phyloP scores from a whole-genome alignment of 2,113 vertebrate genomes.

The Nycticebus coucang region DNA sequence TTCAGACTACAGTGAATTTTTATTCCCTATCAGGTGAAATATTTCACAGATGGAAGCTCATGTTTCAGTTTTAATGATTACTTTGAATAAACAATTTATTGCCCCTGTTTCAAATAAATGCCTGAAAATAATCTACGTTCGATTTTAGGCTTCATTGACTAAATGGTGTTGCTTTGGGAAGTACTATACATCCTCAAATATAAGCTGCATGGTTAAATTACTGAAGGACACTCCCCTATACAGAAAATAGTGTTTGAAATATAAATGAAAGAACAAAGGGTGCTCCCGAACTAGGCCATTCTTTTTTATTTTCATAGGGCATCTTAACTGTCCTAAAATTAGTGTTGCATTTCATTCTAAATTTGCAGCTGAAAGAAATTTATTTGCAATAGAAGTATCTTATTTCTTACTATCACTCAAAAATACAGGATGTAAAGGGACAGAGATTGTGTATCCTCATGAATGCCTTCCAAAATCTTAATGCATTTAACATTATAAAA shows the following conservation, averaged over 20 bases:
- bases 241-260: constrained; percentile 25
- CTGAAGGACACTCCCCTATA: constrained; percentile 37
- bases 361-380: constrained; percentile 57
- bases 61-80: constrained; percentile 67
- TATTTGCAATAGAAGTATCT: constrained; percentile 59
- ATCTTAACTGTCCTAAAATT: constrained; percentile 37
- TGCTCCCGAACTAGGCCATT: constrained; percentile 29
- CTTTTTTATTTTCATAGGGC: constrained; percentile 35
- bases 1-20: constrained; percentile 58
- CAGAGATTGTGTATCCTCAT: constrained; percentile 51
- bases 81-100: constrained; percentile 69
- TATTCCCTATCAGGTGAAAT: constrained; percentile 64
- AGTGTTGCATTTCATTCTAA: constrained; percentile 52
- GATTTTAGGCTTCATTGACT: constrained; percentile 56
- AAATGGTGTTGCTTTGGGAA: constrained; percentile 44
- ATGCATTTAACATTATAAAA: constrained; percentile 65
- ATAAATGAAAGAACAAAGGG: constrained; percentile 37
- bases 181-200: background rate
- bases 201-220: constrained; percentile 11
- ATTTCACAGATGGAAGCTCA: constrained; percentile 69
- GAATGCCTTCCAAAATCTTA: constrained; percentile 61
- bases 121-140: constrained; percentile 47
- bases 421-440: constrained; percentile 53
- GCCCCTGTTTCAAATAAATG: constrained; percentile 62
- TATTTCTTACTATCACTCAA: constrained; percentile 50